Base-by-base conservation (phyloP, 2,888 invertebrate genomes). In the Oscheius sp. region DNA sequence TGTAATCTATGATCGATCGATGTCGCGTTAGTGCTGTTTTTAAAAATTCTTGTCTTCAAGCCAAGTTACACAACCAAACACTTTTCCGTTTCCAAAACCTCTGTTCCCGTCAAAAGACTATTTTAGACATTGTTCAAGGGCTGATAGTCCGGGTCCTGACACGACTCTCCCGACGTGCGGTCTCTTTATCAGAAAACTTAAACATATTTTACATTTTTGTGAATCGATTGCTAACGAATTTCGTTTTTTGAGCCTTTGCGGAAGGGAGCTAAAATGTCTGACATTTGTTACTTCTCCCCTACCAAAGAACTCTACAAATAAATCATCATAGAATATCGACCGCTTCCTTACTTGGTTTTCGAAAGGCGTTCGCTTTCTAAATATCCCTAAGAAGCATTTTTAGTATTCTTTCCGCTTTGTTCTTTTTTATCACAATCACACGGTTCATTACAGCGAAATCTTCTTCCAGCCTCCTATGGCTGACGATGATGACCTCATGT, bases 401-500 rank as follows among this genome's bases (percentile, higher is more conserved):
- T 53, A 4, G 29, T 9, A 4, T 4, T 29, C 53, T 29, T 11
- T 29, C 4, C 53, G 53, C 13, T 53, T 53, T 53, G 53, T 53
- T 29, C n/a, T 4, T 9, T 4, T 9, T 4, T 29, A 29, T 42
- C 7, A 42, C 21, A 21, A 21, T 21, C 21, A 21, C 21, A 42
- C 42, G 3, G 42, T 7, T 42, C 42, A 21, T 42, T 42, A 42
- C 42, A 53, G 53, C 4, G 53, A 53, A 11, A 11, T 21, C 13
- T 53, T 29, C n/a, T 53, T 53, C 10, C 53, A 53, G 53, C 53
- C 42, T 42, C 42, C 7, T 42, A 53, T 21, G n/a, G 53, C 13
- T 53, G n/a, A 13, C 59, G 68, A 68, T 21, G 60, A 72, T 50
- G 72, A 62, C 32, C 47, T 72, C 7, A 70, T 70, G 70, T 70